Base-by-base conservation (phyloP, 2,797 vertebrate genomes). In the Acrossocheilus fasciatus region DNA sequence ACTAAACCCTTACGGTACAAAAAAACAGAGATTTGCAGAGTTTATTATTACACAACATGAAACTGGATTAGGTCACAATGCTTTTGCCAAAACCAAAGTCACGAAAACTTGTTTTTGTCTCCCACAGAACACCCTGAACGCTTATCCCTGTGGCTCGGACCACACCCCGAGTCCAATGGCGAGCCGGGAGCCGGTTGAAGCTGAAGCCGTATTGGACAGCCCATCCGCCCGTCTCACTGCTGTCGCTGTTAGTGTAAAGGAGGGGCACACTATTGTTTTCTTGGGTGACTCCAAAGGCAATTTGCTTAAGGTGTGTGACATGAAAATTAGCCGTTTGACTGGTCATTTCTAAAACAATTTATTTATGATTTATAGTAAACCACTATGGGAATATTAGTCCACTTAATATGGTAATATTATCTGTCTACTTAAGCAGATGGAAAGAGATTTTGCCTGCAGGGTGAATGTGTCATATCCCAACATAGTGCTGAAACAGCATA, bases 151-250 rank as follows among this genome's bases (percentile, higher is more conserved):
- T 57, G 98, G 98, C 81, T 98, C 98, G 12, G 98, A 99, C 94
- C 98, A 99, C 94, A 99, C 98, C 2, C 98, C 98, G 12, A 99
- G 98, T 90, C 98, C 98, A 1, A 98, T 99, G 97, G 98, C 98
- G 34, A 98, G 97, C 92, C 94, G 93, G 1, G 87, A 94, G 0
- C 94, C 98, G 0, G 91, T 98, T 89, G 94, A 96, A 92, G 94
- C 96, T 45, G 87, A 92, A 0, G 94, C 97, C 0, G 91, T 96
- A 45, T 95, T 96, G 92, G 95, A 96, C 89, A 97, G 95, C 64
- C 92, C 92, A 0, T 92, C 93, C 0, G 93, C 96, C 34, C 96
- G 95, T 70, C 95, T 99, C 81, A 98, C 97, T 2, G 96, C 98
- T 0, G 97, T 99, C 89, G 96, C 97, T 0, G 96, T 98, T 90